Evolutionary conservation across 2,113 vertebrate genomes (phyloP), one percentile per base, ranked within the genome.

Genomic region (Himantopus leucocephalus): DNA sequence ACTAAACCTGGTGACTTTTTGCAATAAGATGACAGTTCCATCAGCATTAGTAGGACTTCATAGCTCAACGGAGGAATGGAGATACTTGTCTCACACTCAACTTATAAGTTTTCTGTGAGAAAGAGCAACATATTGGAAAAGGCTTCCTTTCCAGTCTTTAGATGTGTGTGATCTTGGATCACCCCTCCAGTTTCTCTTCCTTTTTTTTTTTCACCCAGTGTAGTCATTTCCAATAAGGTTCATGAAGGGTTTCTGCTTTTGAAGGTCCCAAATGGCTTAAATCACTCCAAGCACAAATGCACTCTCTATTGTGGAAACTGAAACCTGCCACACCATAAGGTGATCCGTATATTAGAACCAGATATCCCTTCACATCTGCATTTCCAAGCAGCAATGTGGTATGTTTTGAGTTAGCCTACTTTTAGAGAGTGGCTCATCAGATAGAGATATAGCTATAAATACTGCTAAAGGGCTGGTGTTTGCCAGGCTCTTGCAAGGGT

Each of bases 191-290:
- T 75, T 95, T 92, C 88, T 92, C 56, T 86, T 90, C 56, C 26
- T 63, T 88, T 87, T 94, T 84, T 85, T 95, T 97, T 95, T 94
- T 64, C 55, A 74, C 26, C 41, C 74, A 92, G 59, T 27, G 29
- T 83, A 97, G 97, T 97, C 97, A 96, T 95, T 97, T 97, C 79
- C 88, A 97, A 97, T 97, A 97, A 97, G 78, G 72, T 96, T 97
- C 97, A 95, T 71, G 85, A 86, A 96, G 10, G 24, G 15, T 96
- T 97, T 94, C 93, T 95, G 95, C 93, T 96, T 97, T 96, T 96
- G 96, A 97, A 97, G 93, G 97, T 97, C 97, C 96, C 97, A 97
- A 97, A 96, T 86, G 96, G 93, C 92, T 96, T 96, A 96, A 96
- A 97, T 96, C 90, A 97, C 93, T 96, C 88, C 64, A 94, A 96